A percentile compares a stretch with the other conserved stretches of the same genome.
Conservation (phyloP, 2,113 vertebrate species). For the Rhinoderma darwinii region DNA sequence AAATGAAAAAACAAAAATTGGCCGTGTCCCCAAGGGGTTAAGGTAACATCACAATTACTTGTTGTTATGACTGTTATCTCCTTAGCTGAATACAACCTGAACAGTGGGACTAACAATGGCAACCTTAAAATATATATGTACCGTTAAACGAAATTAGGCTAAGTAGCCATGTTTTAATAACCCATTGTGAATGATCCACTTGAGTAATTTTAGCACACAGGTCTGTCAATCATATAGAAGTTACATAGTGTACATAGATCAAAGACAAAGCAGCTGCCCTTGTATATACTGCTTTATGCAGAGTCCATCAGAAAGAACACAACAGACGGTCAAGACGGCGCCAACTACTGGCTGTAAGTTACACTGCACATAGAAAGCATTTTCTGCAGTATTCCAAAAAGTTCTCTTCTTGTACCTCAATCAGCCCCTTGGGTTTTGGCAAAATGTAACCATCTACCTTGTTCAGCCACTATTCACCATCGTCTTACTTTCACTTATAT, state of each 20-base stretch:
- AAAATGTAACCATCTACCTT: neutral
- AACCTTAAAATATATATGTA: too few species aligned
- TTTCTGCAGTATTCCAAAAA: neutral
- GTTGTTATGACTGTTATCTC: neutral
- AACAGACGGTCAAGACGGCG: neutral
- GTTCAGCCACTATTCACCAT: neutral
- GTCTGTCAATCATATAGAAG: neutral
- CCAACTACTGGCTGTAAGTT: neutral
- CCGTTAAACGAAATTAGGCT: too few species aligned
- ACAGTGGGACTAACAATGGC: too few species aligned
- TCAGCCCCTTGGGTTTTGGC: neutral
- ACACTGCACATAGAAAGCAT: neutral
- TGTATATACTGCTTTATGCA: neutral
- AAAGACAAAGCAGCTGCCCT: neutral
- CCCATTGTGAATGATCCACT: neutral
- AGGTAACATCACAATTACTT: too few species aligned
- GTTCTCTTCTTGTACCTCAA: constrained; percentile 5
- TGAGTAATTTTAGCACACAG: neutral
- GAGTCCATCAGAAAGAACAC: neutral
- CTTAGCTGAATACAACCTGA: neutral
- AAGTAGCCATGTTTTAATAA: neutral
- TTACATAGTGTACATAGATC: neutral
- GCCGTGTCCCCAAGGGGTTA: too few species aligned
- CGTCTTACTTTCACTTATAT: neutral
- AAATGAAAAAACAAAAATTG: too few species aligned